phyloP scores from a whole-genome alignment of 1,140 invertebrate species.

The Apis dorsata region DNA sequence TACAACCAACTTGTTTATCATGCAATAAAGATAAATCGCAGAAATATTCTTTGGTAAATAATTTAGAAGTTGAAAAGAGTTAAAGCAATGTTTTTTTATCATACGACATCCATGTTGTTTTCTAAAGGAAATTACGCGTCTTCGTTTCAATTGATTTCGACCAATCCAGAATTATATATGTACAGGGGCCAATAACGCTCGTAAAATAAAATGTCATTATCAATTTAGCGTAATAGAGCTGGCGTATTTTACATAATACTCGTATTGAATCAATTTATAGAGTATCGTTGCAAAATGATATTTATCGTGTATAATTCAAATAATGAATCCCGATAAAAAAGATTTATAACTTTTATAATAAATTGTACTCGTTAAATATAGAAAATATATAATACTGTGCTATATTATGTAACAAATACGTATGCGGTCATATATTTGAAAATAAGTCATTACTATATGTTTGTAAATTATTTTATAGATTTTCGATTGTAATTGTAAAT shows the following conservation, averaged over 20 bases:
- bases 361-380: too few species aligned
- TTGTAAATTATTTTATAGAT: neutral
- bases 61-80: too few species aligned
- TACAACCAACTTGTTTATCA: too few species aligned
- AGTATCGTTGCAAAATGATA: constrained; percentile 1
- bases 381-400: too few species aligned
- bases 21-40: too few species aligned
- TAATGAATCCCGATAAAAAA: neutral
- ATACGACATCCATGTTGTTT: neutral
- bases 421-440: too few species aligned
- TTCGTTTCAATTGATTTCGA: constrained; percentile 24
- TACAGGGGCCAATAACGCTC: neutral
- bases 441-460: too few species aligned
- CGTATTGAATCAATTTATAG: neutral
- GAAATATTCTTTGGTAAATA: too few species aligned
- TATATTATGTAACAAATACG: too few species aligned
- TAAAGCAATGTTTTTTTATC: neutral
- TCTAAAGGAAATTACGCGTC: too few species aligned
- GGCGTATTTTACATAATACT: constrained; percentile 24
- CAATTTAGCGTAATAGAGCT: neutral
- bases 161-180: neutral
- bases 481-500: constrained; percentile 1
- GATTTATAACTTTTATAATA: too few species aligned
- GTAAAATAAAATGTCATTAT: constrained; percentile 24
- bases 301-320: constrained; percentile 18